Conservation (phyloP, 2,888 invertebrate genomes). For the Nemoura dubitans region DNA sequence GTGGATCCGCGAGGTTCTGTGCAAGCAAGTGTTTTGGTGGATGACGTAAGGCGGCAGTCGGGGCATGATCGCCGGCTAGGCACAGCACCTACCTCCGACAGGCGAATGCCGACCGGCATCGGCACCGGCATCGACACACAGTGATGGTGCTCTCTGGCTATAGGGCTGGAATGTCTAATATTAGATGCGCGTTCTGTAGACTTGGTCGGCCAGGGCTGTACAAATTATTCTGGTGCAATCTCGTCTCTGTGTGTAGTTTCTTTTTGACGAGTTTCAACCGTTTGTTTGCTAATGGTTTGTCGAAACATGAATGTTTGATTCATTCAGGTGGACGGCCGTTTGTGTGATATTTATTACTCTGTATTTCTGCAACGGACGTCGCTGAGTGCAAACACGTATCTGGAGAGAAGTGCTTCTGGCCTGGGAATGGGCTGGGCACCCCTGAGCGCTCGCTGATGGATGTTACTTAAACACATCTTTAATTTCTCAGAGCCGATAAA, state of each 20-base stretch:
- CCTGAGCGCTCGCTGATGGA: background rate
- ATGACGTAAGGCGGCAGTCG: too few species aligned
- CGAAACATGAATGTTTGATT: background rate
- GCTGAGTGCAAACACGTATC: background rate
- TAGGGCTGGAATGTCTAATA: conserved; percentile 26
- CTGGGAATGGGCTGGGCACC: background rate
- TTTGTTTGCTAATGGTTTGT: background rate
- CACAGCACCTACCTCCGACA: too few species aligned
- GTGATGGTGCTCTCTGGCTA: background rate
- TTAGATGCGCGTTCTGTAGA: conserved; percentile 23
- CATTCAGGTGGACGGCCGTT: too few species aligned
- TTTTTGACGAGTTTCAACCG: background rate
- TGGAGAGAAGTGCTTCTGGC: background rate
- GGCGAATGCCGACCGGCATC: background rate
- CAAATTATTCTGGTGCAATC: background rate
- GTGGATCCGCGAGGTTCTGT: too few species aligned
- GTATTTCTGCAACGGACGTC: background rate
- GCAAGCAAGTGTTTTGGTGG: too few species aligned
- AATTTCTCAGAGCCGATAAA: background rate
- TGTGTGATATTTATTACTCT: background rate
- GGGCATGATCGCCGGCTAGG: too few species aligned
- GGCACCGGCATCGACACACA: too few species aligned
- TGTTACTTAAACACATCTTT: background rate
- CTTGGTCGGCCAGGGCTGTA: conserved; percentile 26
- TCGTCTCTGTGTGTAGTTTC: background rate